A percentile compares a stretch with the other conserved stretches of the same genome.
Conservation (phyloP, 2,113 vertebrate genomes). For the Nymphicus hollandicus region DNA sequence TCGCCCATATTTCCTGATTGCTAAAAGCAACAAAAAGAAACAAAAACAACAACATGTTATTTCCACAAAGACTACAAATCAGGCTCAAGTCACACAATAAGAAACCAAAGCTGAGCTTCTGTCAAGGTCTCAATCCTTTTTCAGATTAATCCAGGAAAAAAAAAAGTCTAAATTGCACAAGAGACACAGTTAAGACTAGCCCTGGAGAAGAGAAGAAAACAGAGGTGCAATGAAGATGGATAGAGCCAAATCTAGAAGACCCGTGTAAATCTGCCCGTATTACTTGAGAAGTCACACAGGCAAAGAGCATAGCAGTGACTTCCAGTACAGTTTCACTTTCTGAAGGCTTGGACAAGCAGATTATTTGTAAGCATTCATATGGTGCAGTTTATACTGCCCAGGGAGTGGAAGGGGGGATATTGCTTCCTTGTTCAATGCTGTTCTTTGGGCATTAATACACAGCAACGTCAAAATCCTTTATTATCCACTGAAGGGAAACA, state of each 20-base stretch:
- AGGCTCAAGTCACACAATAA: neutral
- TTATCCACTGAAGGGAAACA: neutral
- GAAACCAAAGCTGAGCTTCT: neutral
- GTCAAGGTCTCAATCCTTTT: neutral
- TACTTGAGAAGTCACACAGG: neutral
- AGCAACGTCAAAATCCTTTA: neutral
- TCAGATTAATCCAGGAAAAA: neutral
- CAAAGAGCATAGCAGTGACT: neutral
- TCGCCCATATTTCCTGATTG: conserved; percentile 94
- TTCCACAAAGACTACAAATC: conserved; percentile 1
- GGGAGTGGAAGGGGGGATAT: neutral
- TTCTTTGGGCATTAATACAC: neutral
- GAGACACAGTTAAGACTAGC: neutral
- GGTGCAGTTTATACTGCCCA: neutral
- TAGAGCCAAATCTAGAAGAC: neutral
- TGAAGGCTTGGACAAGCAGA: neutral
- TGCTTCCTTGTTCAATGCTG: neutral
- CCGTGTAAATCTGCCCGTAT: neutral
- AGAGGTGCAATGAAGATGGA: neutral
- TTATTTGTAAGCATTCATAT: neutral
- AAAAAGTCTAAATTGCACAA: neutral
- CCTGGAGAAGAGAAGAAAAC: neutral
- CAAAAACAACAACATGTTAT: neutral
- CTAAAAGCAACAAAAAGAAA: conserved; percentile 65
- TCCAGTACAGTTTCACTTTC: neutral